Evolutionary conservation across 2,797 vertebrate genomes (phyloP).

Genomic region (Geotrypetes seraphini): DNA sequence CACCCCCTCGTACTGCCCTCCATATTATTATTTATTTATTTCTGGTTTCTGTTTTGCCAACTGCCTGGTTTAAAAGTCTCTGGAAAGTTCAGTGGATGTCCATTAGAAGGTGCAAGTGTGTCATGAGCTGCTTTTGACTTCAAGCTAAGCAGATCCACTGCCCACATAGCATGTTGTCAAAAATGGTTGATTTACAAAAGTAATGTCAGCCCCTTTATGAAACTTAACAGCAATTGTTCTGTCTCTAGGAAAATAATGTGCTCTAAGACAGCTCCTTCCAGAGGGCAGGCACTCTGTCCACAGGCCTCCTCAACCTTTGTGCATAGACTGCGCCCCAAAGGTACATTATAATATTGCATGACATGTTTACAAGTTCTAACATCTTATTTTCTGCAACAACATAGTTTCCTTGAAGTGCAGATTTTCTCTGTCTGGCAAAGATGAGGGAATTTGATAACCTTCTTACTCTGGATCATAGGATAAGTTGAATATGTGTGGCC

Average conservation of each 20-base stretch:
- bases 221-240: constrained; percentile 11
- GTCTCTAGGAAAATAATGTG: constrained; percentile 10
- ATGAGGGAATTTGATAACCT: constrained; percentile 80
- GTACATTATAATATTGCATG: constrained; percentile 50
- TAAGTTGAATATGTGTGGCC: constrained; percentile 67
- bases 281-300: constrained; percentile 5
- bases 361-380: constrained; percentile 58
- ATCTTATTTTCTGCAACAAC: constrained; percentile 32
- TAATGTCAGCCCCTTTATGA: constrained; percentile 2
- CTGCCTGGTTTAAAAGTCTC: not conserved
- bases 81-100: constrained; percentile 24
- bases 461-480: constrained; percentile 67
- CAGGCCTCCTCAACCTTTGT: constrained; percentile 7
- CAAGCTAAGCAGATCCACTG: constrained; percentile 5
- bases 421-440: constrained; percentile 54
- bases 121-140: constrained; percentile 18
- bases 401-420: constrained; percentile 26
- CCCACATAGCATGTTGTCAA: constrained; percentile 1
- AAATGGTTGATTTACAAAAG: constrained; percentile 7
- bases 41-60: too few species aligned
- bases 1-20: too few species aligned
- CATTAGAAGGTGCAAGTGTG: constrained; percentile 57
- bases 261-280: constrained; percentile 7
- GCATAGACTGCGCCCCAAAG: constrained; percentile 19
- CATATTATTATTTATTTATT: too few species aligned